A percentile compares a stretch with the other conserved stretches of the same genome.
Evolutionary conservation across 2,113 vertebrate genomes (phyloP).

Genomic region (Tenrec ecaudatus): DNA sequence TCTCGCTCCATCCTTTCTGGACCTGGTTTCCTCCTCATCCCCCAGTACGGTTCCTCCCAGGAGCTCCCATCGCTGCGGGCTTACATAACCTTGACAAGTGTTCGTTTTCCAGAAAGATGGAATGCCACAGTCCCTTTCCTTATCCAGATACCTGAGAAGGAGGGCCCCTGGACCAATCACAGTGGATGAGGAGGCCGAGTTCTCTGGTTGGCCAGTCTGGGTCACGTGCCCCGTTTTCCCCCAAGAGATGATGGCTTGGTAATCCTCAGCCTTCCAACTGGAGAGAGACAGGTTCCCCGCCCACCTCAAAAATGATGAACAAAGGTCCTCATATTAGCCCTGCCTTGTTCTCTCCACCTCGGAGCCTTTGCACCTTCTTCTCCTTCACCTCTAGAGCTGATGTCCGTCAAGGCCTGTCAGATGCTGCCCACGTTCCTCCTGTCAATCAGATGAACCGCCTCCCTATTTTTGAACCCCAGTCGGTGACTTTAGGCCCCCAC

Average conservation of each 20-base stretch:
- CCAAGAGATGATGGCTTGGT: not conserved
- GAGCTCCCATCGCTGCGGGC: not conserved
- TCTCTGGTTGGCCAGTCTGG: not conserved
- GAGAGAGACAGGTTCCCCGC: not conserved
- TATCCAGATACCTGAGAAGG: not conserved
- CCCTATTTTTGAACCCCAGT: not conserved
- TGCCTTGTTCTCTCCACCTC: not conserved
- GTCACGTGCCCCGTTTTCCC: accelerated
- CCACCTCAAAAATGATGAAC: not conserved
- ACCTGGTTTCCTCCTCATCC: not conserved
- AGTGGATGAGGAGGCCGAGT: not conserved
- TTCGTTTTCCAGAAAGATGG: not conserved
- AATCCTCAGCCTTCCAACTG: not conserved
- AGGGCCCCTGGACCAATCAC: not conserved
- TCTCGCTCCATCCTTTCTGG: not conserved
- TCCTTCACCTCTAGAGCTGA: not conserved
- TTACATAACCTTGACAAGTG: not conserved
- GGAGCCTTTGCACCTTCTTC: not conserved
- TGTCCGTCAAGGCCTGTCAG: not conserved
- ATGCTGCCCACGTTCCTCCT: too few species aligned
- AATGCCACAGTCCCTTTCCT: not conserved
- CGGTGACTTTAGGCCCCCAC: not conserved
- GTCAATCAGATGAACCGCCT: not conserved
- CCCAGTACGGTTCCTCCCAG: not conserved
- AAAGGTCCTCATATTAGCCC: not conserved